These are phyloP conservation scores for Hirtodrosophila duncani DNA, from an alignment of 2,888 invertebrate genomes.

Conservation along the genomic window DNA sequence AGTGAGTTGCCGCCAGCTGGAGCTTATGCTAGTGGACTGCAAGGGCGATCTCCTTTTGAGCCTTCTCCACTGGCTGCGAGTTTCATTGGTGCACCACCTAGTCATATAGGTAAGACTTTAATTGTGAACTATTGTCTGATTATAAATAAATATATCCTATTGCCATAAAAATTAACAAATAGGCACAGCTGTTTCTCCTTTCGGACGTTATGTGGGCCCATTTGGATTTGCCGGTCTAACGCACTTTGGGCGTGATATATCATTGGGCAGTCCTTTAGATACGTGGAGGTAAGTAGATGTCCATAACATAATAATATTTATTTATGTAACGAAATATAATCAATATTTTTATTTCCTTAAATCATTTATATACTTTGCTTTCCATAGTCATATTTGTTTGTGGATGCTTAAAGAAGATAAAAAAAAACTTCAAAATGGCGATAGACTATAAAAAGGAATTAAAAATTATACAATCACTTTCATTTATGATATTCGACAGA, in stretches of 20 bases:
- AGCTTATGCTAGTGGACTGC: conserved; percentile 73
- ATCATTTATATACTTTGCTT: no score
- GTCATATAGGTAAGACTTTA: conserved; percentile 83
- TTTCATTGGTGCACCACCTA: conserved; percentile 82
- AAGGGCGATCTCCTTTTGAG: conserved; percentile 81
- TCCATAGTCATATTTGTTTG: no score
- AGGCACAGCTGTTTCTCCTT: conserved; percentile 87
- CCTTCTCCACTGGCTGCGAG: conserved; percentile 83
- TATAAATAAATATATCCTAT: neutral
- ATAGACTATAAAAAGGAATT: no score
- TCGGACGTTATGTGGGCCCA: conserved; percentile 87
- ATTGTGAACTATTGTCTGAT: no score
- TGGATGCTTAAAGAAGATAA: no score
- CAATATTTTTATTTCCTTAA: no score
- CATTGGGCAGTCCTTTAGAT: conserved; percentile 80
- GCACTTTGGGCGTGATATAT: conserved; percentile 83
- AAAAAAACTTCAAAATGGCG: no score
- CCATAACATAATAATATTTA: no score
- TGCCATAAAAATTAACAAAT: conserved; percentile 20
- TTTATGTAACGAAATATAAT: no score
- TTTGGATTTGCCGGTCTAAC: conserved; percentile 84
- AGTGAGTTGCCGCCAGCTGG: conserved; percentile 81
- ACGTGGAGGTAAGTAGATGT: conserved; percentile 85
- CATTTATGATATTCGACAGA: no score
- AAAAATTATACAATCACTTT: no score